Percentiles rank a stretch among this genome's conserved stretches.
These are phyloP conservation scores for Alouatta caraya DNA, from an alignment of 2,797 vertebrate genomes.

Conservation along the genomic window DNA sequence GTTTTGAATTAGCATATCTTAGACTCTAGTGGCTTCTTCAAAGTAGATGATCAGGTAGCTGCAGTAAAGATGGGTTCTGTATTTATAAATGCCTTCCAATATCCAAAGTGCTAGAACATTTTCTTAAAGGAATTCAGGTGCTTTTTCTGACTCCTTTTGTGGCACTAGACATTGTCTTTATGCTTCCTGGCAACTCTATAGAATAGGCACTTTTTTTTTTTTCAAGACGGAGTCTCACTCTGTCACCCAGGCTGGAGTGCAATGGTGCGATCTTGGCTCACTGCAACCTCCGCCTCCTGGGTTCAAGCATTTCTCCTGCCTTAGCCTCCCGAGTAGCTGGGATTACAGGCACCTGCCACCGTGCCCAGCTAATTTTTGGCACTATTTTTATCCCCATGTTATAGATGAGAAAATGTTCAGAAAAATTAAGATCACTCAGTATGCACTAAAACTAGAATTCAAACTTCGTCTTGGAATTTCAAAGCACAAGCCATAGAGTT, in stretches of 20 bases:
- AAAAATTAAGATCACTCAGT: not conserved
- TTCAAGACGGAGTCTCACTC: not conserved
- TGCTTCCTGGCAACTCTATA: not conserved
- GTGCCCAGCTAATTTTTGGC: not conserved
- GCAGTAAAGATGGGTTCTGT: not conserved
- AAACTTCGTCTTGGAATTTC: not conserved
- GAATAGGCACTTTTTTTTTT: not conserved
- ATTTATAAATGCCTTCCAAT: slow-evolving; percentile 24
- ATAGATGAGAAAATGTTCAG: not conserved
- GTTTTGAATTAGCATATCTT: slow-evolving; percentile 16
- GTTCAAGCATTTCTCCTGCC: not conserved
- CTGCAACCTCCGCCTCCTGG: not conserved
- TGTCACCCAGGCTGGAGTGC: not conserved
- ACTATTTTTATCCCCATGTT: not conserved
- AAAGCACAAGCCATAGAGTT: slow-evolving; percentile 6
- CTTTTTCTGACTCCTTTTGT: slow-evolving; percentile 6
- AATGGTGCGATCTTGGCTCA: not conserved
- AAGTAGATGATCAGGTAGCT: not conserved
- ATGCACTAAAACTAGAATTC: not conserved
- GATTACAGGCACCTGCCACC: not conserved
- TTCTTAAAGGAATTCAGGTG: not conserved
- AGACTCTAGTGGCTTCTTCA: not conserved
- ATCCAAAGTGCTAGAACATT: not conserved
- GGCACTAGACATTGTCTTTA: not conserved
- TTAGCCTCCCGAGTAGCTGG: not conserved